These are phyloP conservation scores for Trinectes maculatus DNA, from an alignment of 2,113 vertebrate genomes.

Conservation along the genomic window DNA sequence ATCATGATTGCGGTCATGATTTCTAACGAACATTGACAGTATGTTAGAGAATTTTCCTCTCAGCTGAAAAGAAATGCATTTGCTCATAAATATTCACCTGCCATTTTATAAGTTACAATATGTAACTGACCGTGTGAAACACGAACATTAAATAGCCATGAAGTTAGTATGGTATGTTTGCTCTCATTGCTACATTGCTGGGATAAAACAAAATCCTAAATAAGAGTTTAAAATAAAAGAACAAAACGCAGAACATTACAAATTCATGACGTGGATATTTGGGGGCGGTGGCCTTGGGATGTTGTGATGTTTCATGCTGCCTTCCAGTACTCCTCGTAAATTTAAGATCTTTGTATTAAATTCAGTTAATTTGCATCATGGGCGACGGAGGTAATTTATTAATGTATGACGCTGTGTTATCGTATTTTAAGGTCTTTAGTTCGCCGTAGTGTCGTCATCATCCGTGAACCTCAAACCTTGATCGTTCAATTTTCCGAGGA, in stretches of 20 bases:
- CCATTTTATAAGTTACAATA: background rate
- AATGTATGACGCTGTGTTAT: background rate
- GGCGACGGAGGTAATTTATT: too few relatives aligned
- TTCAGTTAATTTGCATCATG: background rate
- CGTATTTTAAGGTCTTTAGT: background rate
- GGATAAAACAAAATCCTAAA: background rate
- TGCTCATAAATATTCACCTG: background rate
- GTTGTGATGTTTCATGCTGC: slow-evolving; percentile 6
- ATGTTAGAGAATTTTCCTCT: background rate
- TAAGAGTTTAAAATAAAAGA: background rate
- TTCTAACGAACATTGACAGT: background rate
- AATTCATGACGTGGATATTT: slow-evolving; percentile 32
- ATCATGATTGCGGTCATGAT: too few relatives aligned
- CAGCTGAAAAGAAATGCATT: background rate
- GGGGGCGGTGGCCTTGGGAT: background rate
- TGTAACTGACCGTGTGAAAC: background rate
- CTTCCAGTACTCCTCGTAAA: slow-evolving; percentile 32
- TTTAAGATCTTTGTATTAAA: background rate
- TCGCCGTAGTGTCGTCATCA: rapidly evolving
- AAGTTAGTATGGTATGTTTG: too few relatives aligned
- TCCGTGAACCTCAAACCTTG: background rate
- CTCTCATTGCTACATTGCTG: background rate
- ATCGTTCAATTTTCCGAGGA: background rate
- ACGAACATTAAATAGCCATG: too few relatives aligned
- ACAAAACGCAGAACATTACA: background rate